Percentiles rank a stretch among this genome's conserved stretches.
These are phyloP conservation scores for Colletes gigas DNA, from an alignment of 1,140 invertebrate genomes.

Conservation along the genomic window DNA sequence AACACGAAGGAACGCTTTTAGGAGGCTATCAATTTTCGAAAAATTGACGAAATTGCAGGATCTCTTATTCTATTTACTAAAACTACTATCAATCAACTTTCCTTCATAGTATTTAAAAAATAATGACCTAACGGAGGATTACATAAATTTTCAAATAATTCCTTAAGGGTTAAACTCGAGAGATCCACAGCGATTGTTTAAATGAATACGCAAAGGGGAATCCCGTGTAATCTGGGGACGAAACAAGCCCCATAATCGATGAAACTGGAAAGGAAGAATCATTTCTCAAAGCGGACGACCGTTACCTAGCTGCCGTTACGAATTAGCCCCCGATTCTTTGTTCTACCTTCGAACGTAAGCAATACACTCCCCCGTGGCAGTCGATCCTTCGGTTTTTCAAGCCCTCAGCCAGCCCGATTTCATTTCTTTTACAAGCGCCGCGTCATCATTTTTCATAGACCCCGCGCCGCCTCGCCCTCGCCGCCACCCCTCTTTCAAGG, in stretches of 20 bases:
- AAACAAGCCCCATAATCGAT: background rate
- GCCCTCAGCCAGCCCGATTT: slow-evolving; percentile 74
- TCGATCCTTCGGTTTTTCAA: slow-evolving; percentile 64
- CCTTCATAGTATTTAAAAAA: too few species aligned
- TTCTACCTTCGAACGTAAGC: slow-evolving; percentile 31
- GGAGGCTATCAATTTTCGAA: too few species aligned
- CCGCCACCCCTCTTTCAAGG: slow-evolving; percentile 49
- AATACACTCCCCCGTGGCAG: slow-evolving; percentile 42
- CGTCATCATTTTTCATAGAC: slow-evolving; percentile 81
- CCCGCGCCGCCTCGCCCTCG: slow-evolving; percentile 40
- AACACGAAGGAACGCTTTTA: too few species aligned
- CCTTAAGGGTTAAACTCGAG: too few species aligned
- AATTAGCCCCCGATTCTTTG: slow-evolving; percentile 61
- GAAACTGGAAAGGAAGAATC: background rate
- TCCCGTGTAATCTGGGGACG: background rate
- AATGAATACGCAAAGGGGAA: background rate
- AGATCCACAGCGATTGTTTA: too few species aligned
- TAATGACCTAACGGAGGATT: too few species aligned
- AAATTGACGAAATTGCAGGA: too few species aligned
- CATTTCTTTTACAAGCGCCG: slow-evolving; percentile 78
- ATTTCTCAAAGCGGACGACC: slow-evolving; percentile 37
- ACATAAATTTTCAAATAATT: too few species aligned
- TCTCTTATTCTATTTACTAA: too few species aligned
- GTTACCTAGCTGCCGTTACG: slow-evolving; percentile 60
- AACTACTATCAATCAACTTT: too few species aligned